phyloP scores from a whole-genome alignment of 2,797 vertebrate genomes.

The Cuniculus paca region DNA sequence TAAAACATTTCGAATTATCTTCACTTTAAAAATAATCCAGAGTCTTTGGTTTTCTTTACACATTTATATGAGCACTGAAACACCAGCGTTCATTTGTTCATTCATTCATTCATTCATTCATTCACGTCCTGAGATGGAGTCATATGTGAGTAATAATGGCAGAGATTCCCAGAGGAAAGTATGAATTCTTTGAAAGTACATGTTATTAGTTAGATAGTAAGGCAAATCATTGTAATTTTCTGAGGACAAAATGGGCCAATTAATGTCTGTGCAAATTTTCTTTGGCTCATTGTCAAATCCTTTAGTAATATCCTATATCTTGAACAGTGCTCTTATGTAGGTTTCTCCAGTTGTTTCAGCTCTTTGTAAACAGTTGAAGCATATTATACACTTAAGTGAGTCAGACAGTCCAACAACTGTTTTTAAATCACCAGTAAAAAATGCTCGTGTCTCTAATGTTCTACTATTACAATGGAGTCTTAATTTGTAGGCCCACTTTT shows the following conservation, averaged over 20 bases:
- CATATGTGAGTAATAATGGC: not conserved
- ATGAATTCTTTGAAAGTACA: conserved; percentile 24
- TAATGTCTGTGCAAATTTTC: conserved; percentile 57
- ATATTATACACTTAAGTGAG: conserved; percentile 57
- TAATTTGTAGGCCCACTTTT: conserved; percentile 79
- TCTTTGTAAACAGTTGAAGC: conserved; percentile 71
- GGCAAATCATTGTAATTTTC: conserved; percentile 61
- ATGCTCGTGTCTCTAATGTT: conserved; percentile 65
- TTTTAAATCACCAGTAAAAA: conserved; percentile 78
- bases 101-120: not conserved
- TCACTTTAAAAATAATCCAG: not conserved
- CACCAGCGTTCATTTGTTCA: not conserved
- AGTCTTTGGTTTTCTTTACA: conserved; percentile 52
- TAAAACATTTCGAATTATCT: conserved; percentile 51
- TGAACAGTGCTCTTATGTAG: conserved; percentile 32
- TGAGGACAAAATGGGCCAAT: conserved; percentile 43
- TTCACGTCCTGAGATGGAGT: conserved; percentile 31
- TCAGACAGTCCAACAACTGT: conserved; percentile 81
- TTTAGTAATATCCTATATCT: not conserved
- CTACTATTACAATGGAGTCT: conserved; percentile 74
- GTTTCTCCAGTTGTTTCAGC: conserved; percentile 65
- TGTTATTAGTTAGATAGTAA: conserved; percentile 58
- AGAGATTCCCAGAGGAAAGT: conserved; percentile 49
- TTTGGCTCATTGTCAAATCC: conserved; percentile 48
- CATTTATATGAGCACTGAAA: conserved; percentile 24